Conservation (phyloP, 2,888 invertebrate species). For the Hartigia nigra region DNA sequence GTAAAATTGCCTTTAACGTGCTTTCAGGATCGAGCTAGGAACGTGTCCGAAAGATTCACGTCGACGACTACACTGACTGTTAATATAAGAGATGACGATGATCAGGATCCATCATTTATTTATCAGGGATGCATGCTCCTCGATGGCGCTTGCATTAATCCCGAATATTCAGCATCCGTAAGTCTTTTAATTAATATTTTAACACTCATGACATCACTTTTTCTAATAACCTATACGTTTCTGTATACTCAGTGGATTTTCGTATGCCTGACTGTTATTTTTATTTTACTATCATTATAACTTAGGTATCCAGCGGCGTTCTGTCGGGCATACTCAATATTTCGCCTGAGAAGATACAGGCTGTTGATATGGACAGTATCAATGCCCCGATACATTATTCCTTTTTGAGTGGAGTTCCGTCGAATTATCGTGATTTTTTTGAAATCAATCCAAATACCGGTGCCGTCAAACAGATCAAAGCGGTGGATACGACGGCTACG, state of each 20-base stretch:
- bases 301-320: conserved; percentile 83
- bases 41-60: conserved; percentile 79
- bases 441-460: conserved; percentile 84
- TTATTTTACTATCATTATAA: background rate
- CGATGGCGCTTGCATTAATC: conserved; percentile 88
- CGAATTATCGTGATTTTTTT: conserved; percentile 83
- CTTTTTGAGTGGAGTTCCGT: conserved; percentile 84
- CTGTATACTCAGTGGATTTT: background rate
- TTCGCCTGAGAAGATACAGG: conserved; percentile 89
- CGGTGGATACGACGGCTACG: conserved; percentile 82
- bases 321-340: conserved; percentile 86
- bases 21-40: conserved; percentile 85
- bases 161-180: conserved; percentile 86
- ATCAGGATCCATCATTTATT: conserved; percentile 91
- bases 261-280: background rate
- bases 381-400: conserved; percentile 85
- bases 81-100: conserved; percentile 88
- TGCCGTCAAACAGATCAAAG: conserved; percentile 81
- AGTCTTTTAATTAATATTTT: conserved; percentile 59
- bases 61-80: conserved; percentile 88
- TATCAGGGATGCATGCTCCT: conserved; percentile 86
- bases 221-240: background rate
- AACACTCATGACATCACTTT: background rate
- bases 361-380: conserved; percentile 89
- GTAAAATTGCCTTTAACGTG: conserved; percentile 17